A percentile compares a stretch with the other conserved stretches of the same genome.
Conservation (phyloP, 2,113 vertebrate species). For the Thomomys bottae region DNA sequence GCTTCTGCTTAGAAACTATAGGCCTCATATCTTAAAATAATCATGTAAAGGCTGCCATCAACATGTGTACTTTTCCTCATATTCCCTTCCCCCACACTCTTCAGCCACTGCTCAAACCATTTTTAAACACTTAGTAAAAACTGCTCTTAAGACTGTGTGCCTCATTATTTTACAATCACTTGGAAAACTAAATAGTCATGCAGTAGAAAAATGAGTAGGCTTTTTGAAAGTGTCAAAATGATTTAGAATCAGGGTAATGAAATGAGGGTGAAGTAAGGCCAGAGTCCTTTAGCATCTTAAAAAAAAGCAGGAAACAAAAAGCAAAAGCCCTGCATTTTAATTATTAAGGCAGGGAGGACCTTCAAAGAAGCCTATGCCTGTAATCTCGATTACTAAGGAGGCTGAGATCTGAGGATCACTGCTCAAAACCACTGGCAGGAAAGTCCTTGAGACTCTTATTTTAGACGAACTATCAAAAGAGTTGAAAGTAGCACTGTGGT, state of each 20-base stretch:
- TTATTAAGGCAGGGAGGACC: background rate
- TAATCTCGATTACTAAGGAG: too few species aligned
- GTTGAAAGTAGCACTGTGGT: too few species aligned
- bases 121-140: constrained; percentile 24
- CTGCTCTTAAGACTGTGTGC: background rate
- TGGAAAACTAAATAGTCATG: background rate
- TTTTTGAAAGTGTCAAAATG: background rate
- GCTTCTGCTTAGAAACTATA: background rate
- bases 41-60: background rate
- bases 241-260: background rate
- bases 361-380: too few species aligned
- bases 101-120: background rate
- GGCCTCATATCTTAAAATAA: background rate
- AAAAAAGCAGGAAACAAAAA: background rate
- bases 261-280: background rate
- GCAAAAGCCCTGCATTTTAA: background rate
- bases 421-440: too few species aligned
- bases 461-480: too few species aligned
- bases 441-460: too few species aligned
- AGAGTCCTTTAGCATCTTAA: background rate
- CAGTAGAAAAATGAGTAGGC: background rate
- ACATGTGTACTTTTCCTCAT: background rate
- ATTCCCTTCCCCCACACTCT: background rate
- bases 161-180: constrained; percentile 18
- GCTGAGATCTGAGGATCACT: too few species aligned